A percentile compares a stretch with the other conserved stretches of the same genome.
phyloP scores from a whole-genome alignment of 2,113 vertebrate species.

The Lampris megalopsis region DNA sequence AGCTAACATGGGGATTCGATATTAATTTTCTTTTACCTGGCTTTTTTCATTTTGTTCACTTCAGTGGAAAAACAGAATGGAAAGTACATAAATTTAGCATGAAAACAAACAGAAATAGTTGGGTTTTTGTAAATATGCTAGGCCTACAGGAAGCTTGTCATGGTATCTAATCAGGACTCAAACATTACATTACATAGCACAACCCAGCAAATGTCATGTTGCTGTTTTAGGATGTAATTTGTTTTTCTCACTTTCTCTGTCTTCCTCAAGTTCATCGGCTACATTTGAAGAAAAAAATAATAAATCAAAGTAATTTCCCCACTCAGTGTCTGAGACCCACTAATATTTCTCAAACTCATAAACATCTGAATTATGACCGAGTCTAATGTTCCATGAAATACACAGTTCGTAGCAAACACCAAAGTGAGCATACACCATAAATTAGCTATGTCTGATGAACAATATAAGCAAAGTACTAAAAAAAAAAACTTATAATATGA shows the following conservation, averaged over 20 bases:
- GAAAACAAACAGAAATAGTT: neutral
- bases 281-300: slow-evolving; percentile 65
- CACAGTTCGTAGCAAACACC: slow-evolving; percentile 55
- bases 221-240: slow-evolving; percentile 39
- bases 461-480: slow-evolving; percentile 34
- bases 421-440: slow-evolving; percentile 44
- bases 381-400: slow-evolving; percentile 61
- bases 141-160: neutral
- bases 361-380: slow-evolving; percentile 64
- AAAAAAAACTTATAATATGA: slow-evolving; percentile 33
- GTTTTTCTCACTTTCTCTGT: slow-evolving; percentile 24
- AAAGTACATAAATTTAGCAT: too few relatives aligned
- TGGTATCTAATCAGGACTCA: neutral
- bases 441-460: slow-evolving; percentile 37
- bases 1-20: too few relatives aligned
- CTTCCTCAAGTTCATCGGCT: slow-evolving; percentile 37
- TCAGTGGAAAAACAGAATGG: too few relatives aligned
- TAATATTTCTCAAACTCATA: slow-evolving; percentile 68
- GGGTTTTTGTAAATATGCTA: neutral
- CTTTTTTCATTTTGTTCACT: too few relatives aligned
- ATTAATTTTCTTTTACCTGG: too few relatives aligned
- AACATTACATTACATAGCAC: neutral
- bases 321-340: slow-evolving; percentile 49
- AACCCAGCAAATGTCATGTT: slow-evolving; percentile 4
- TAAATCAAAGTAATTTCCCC: slow-evolving; percentile 60